Conservation (phyloP, 2,797 vertebrate genomes). For the Silurus aristotelis region DNA sequence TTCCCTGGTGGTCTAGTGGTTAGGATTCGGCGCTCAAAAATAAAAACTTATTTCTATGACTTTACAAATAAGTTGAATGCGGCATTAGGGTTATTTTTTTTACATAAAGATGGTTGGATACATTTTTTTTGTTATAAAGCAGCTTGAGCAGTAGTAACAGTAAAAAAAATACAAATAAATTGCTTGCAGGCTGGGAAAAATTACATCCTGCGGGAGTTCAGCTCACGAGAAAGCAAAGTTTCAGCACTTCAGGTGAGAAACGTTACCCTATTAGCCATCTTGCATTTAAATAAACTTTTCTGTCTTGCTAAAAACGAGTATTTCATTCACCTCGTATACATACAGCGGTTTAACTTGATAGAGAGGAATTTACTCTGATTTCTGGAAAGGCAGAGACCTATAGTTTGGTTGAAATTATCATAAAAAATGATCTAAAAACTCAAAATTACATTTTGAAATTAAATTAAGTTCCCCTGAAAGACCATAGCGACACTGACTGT, state of each 20-base stretch:
- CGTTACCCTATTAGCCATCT: not conserved
- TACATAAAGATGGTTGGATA: not conserved
- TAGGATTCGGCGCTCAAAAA: no score
- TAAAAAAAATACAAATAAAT: slow-evolving; percentile 23
- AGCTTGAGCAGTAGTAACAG: not conserved
- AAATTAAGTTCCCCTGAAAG: not conserved
- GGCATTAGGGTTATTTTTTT: not conserved
- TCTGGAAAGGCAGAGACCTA: not conserved
- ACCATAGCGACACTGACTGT: not conserved
- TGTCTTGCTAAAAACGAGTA: not conserved
- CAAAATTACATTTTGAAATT: not conserved
- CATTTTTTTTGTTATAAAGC: not conserved
- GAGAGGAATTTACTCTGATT: not conserved
- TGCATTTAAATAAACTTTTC: not conserved
- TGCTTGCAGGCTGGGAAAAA: slow-evolving; percentile 81
- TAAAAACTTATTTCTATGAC: not conserved
- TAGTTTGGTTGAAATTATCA: not conserved
- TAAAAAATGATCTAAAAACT: not conserved
- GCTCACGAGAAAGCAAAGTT: slow-evolving; percentile 89
- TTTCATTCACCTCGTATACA: not conserved
- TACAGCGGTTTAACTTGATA: not conserved
- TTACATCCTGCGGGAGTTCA: slow-evolving; percentile 93
- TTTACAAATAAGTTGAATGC: not conserved
- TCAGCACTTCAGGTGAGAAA: slow-evolving; percentile 84
- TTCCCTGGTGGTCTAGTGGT: no score